Evolutionary conservation across 1,140 invertebrate species (phyloP), one percentile per base, ranked within the genome.

Genomic region (Pentalonia nigronervosa): DNA sequence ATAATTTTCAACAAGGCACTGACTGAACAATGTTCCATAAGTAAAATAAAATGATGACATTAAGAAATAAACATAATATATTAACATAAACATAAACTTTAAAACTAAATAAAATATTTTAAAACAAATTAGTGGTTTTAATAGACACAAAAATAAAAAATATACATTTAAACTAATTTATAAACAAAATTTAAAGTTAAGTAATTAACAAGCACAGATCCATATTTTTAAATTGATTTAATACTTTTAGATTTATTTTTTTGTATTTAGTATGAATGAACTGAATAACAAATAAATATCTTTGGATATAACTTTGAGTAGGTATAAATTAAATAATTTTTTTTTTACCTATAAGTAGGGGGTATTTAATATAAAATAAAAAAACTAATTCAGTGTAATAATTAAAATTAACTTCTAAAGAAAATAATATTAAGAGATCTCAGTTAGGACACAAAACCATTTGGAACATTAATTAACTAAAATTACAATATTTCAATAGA

Each of bases 401-500:
- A 89, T 89, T 20, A 50, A 53, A 89, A 76, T 17, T 76, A 76
- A 76, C 17, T 20, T 20, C 9, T 53, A 30, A 34, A 36, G 2
- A 89, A 41, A 89, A 89, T 89, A 89, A 56, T 21, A 41, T 25
- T 53, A 53, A 53, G 48, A 89, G 48, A 89, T 50, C 48, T 50
- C 30, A 87, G 47, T 48, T 89, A 89, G 87, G 50, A 89, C n/a
- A 89, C 87, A 89, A 89, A 53, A 89, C 87, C 87, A 89, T 53
- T 89, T 53, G 48, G n/a, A 89, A 89, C 87, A 89, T 53, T 4
- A 47, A 53, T 23, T 14, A 30, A 86, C 48, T 89, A 89, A 36
- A 41, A 89, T 34, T 89, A 36, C 17, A 53, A 36, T 36, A 53
- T 53, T 34, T 23, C 30, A 89, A 56, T 20, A 53, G n/a, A 36